Conservation (phyloP, 2,113 vertebrate species). For the Tretioscincus oriximinensis region DNA sequence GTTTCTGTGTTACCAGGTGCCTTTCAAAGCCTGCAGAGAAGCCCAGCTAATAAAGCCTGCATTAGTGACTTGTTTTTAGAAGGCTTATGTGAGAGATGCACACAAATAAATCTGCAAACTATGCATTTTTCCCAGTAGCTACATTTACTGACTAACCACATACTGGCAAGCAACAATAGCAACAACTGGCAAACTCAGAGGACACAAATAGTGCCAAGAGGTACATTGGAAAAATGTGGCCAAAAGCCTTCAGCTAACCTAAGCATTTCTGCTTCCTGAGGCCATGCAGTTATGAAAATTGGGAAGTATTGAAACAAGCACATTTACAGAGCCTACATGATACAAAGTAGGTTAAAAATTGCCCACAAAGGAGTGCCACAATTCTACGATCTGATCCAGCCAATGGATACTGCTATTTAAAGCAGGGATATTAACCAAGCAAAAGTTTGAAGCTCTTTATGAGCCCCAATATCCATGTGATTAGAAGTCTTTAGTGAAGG, state of each 20-base stretch:
- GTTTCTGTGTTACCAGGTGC: too few relatives aligned
- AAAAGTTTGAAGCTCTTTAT: too few relatives aligned
- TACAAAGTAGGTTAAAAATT: neutral
- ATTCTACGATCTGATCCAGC: neutral
- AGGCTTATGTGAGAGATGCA: neutral
- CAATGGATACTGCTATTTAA: neutral
- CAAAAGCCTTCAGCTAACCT: neutral
- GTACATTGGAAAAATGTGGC: neutral
- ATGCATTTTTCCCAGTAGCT: neutral
- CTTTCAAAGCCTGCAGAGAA: too few relatives aligned
- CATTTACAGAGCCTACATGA: neutral
- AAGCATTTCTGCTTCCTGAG: neutral
- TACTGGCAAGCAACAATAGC: conserved; percentile 14
- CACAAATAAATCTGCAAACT: neutral
- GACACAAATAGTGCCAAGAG: neutral
- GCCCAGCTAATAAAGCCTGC: too few relatives aligned
- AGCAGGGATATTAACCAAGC: too few relatives aligned
- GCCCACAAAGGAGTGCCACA: neutral
- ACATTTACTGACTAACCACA: conserved; percentile 15
- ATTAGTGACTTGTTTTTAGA: neutral
- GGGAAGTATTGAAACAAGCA: neutral
- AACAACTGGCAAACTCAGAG: neutral
- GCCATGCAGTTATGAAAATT: neutral
- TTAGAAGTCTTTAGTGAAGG: too few relatives aligned
- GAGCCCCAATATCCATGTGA: too few relatives aligned